These are phyloP conservation scores for Spilosoma lubricipeda DNA, from an alignment of 2,888 invertebrate genomes.

Conservation along the genomic window DNA sequence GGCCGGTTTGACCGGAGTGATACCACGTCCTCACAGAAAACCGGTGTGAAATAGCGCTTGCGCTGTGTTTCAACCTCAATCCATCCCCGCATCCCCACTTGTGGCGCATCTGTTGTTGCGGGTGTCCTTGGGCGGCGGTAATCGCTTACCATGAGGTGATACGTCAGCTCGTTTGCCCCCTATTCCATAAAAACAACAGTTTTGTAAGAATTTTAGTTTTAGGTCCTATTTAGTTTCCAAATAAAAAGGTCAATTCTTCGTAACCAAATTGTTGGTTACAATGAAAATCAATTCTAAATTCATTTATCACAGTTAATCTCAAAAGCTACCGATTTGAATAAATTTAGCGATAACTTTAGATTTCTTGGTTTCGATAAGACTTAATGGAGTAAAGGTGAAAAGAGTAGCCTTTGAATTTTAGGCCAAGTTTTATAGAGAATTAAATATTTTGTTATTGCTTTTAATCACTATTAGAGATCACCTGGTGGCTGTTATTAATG, in stretches of 20 bases:
- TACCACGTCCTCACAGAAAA: too few species aligned
- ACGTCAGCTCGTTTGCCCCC: too few species aligned
- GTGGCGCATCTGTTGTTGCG: too few species aligned
- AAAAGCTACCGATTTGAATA: constrained; percentile 23
- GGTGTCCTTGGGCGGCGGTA: too few species aligned
- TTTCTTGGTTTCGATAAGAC: constrained; percentile 20
- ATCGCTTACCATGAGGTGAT: too few species aligned
- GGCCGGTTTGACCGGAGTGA: too few species aligned
- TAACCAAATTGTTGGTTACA: constrained; percentile 1
- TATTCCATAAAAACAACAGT: too few species aligned
- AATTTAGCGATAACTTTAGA: constrained; percentile 15
- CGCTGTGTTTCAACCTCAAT: too few species aligned
- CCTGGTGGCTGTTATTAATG: background rate
- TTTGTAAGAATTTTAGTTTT: too few species aligned
- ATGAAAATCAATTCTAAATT: constrained; percentile 12
- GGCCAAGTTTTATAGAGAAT: background rate
- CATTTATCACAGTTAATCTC: constrained; percentile 26
- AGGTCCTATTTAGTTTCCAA: background rate
- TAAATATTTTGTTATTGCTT: background rate
- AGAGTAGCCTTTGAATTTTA: background rate
- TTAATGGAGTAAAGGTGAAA: background rate
- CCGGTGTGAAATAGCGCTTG: too few species aligned
- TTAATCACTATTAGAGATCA: background rate
- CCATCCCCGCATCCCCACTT: too few species aligned
- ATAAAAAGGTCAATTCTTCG: background rate